These are phyloP conservation scores for Mirounga angustirostris DNA, from an alignment of 2,113 vertebrate species.

Conservation along the genomic window DNA sequence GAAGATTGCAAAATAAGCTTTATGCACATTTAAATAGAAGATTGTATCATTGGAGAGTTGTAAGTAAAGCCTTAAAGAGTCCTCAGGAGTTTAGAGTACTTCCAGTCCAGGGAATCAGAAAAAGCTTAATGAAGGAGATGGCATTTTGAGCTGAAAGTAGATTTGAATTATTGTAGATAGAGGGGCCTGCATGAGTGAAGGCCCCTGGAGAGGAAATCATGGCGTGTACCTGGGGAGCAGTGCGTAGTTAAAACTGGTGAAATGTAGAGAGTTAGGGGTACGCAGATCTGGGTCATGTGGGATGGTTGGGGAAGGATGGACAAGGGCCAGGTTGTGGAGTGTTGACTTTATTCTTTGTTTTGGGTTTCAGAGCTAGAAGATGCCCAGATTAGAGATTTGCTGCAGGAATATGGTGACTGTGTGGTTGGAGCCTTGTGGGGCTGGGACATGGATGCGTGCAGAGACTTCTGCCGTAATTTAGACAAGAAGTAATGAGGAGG, in stretches of 20 bases:
- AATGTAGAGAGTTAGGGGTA: neutral
- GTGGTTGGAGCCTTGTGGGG: neutral
- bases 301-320: neutral
- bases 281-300: neutral
- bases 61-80: neutral
- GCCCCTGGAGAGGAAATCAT: neutral
- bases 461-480: neutral
- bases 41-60: neutral
- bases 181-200: neutral
- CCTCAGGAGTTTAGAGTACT: neutral
- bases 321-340: neutral
- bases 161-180: neutral
- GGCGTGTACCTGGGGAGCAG: neutral
- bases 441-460: neutral
- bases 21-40: neutral
- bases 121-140: neutral
- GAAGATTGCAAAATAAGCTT: neutral
- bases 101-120: neutral
- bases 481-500: neutral
- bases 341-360: neutral
- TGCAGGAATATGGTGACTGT: neutral
- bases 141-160: neutral
- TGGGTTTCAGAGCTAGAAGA: neutral
- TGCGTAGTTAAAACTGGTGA: neutral
- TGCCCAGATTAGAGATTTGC: neutral